These are phyloP conservation scores for Ammodytes dubius DNA, from an alignment of 2,113 vertebrate species.

Conservation along the genomic window DNA sequence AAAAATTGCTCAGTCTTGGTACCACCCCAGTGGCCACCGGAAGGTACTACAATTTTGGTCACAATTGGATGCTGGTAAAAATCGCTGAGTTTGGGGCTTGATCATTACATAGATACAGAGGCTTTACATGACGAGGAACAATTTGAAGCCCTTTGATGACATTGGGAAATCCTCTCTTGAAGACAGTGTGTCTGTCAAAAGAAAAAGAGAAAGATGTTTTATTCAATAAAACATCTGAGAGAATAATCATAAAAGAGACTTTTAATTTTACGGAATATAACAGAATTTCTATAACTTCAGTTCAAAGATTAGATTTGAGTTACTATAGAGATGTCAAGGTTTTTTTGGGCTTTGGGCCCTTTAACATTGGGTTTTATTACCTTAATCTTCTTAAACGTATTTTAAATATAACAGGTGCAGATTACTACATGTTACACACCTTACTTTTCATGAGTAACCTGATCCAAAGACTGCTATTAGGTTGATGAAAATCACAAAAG, in stretches of 20 bases:
- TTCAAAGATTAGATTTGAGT: background rate
- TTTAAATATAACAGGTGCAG: too few species aligned
- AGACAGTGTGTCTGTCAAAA: background rate
- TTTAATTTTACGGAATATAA: background rate
- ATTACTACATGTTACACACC: too few species aligned
- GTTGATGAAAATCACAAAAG: too few species aligned
- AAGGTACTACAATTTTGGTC: too few species aligned
- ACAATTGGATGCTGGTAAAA: too few species aligned
- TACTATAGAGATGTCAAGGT: background rate
- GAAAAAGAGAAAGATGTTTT: background rate
- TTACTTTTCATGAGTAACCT: too few species aligned
- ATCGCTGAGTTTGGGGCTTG: too few species aligned
- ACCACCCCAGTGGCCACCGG: too few species aligned
- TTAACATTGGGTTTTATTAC: background rate
- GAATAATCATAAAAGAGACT: background rate
- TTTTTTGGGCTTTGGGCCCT: background rate
- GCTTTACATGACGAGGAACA: background rate
- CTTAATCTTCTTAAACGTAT: too few species aligned
- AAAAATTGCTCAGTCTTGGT: too few species aligned
- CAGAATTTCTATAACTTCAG: background rate
- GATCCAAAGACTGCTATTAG: too few species aligned
- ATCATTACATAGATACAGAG: background rate
- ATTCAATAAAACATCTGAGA: background rate
- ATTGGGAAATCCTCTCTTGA: background rate
- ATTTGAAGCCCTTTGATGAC: background rate